Base-by-base conservation (phyloP, 2,797 vertebrate species). In the Salarias fasciatus region DNA sequence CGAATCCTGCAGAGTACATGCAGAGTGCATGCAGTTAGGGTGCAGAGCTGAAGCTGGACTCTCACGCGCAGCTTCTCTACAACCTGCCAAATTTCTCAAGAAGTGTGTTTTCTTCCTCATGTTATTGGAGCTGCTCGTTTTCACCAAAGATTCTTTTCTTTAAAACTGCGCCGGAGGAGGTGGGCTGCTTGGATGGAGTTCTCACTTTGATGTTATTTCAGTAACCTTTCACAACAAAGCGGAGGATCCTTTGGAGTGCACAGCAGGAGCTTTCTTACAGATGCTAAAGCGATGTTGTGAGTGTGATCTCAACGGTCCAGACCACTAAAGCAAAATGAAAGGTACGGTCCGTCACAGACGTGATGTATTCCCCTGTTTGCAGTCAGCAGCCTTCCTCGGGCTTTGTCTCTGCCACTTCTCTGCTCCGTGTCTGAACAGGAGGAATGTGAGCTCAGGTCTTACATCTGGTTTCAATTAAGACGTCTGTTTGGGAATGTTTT, bases 391-490 rank as follows among this genome's bases (percentile, higher is more conserved):
- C 47, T 46, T 40, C n/a, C 37, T 53, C 14, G 24, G n/a, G 11
- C 37, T 15, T 73, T 66, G 57, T 50, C 74, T 75, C 77, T 78
- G 53, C 71, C 74, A 59, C 51, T 64, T 63, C 9, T 52, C 57
- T 8, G 52, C 48, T 69, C 58, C 18, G 53, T 15, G 54, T 37
- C 49, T 53, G 53, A 82, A 79, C 82, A 58, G 1, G 64, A 87
- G 87, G 91, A 92, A 92, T 62, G 75, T 82, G 80, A 85, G 85
- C 80, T 76, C 4, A 76, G 71, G 81, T 77, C 83, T 63, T 13
- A 94, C 96, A 98, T 98, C 96, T 99, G 97, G 93, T 91, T 93
- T 75, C 91, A 87, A 94, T 98, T 95, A 95, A 79, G 82, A 88
- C 89, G 84, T 90, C 88, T 89, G 90, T 91, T 90, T 86, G 90